Evolutionary conservation across 2,888 invertebrate genomes (phyloP).

Genomic region (Xestia c-nigrum): DNA sequence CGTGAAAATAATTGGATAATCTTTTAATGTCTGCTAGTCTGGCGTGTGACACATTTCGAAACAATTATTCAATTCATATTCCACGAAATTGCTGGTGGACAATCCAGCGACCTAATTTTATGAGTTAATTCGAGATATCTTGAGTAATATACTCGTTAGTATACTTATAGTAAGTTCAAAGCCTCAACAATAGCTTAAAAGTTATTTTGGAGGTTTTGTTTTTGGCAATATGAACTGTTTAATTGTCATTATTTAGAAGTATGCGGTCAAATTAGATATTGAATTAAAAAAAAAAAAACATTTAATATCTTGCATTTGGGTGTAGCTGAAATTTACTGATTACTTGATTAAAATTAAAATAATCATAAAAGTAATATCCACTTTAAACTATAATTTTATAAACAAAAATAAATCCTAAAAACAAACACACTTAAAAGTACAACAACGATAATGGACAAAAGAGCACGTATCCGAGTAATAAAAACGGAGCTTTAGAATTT

Average conservation of each 20-base stretch:
- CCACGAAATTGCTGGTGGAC: not conserved
- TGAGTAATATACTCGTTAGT: not conserved
- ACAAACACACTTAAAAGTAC: not conserved
- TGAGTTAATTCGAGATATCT: slow-evolving; percentile 25
- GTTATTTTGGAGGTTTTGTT: too few species aligned
- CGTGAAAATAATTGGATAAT: slow-evolving; percentile 65
- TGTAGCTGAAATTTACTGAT: too few species aligned
- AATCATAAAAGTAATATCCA: too few species aligned
- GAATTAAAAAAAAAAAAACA: too few species aligned
- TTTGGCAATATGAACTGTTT: too few species aligned
- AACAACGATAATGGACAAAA: slow-evolving; percentile 21
- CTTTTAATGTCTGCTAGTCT: slow-evolving; percentile 49
- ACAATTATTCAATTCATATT: slow-evolving; percentile 63
- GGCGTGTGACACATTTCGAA: slow-evolving; percentile 55
- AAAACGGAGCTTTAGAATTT: slow-evolving; percentile 41
- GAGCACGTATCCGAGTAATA: slow-evolving; percentile 26
- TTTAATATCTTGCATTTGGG: too few species aligned
- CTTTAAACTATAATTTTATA: too few species aligned
- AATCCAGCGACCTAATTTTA: slow-evolving; percentile 40
- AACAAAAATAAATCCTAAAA: too few species aligned
- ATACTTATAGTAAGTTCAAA: not conserved
- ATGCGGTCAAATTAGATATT: too few species aligned
- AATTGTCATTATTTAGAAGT: too few species aligned
- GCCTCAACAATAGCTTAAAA: too few species aligned
- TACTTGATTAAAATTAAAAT: too few species aligned